Percentiles rank a stretch among this genome's conserved stretches.
phyloP scores from a whole-genome alignment of 2,888 invertebrate species.

The Eilema caniola region DNA sequence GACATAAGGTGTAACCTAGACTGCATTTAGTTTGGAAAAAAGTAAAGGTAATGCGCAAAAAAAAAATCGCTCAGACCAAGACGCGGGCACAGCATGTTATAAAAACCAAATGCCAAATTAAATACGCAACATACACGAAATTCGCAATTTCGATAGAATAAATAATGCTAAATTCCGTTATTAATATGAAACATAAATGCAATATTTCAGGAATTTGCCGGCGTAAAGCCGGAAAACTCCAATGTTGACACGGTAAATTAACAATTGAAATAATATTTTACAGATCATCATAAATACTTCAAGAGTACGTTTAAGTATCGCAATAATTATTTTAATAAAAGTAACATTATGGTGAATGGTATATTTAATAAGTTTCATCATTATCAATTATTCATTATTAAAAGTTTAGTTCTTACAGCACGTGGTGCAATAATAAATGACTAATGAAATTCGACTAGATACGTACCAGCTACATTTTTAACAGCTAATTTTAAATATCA shows the following conservation, averaged over 20 bases:
- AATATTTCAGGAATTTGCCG: too few species aligned
- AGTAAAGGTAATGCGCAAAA: too few species aligned
- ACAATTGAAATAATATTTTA: not conserved
- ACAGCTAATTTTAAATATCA: conserved; percentile 27
- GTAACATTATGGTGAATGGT: not conserved
- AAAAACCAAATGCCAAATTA: not conserved
- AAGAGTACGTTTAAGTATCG: not conserved
- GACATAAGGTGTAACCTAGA: too few species aligned
- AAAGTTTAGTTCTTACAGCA: conserved; percentile 13
- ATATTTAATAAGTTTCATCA: not conserved
- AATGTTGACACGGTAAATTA: not conserved
- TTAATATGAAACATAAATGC: not conserved
- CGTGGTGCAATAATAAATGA: conserved; percentile 26
- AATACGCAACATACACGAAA: not conserved
- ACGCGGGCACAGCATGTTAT: too few species aligned
- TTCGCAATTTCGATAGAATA: not conserved
- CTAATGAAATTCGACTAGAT: conserved; percentile 14
- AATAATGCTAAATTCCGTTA: not conserved
- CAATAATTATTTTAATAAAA: not conserved
- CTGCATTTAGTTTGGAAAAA: too few species aligned
- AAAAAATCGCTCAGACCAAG: too few species aligned
- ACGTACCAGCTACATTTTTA: too few species aligned
- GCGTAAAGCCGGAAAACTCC: not conserved
- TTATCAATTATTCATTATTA: not conserved
- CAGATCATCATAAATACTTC: not conserved